phyloP scores from a whole-genome alignment of 2,888 invertebrate species.

The Nephrocerus scutellatus region DNA sequence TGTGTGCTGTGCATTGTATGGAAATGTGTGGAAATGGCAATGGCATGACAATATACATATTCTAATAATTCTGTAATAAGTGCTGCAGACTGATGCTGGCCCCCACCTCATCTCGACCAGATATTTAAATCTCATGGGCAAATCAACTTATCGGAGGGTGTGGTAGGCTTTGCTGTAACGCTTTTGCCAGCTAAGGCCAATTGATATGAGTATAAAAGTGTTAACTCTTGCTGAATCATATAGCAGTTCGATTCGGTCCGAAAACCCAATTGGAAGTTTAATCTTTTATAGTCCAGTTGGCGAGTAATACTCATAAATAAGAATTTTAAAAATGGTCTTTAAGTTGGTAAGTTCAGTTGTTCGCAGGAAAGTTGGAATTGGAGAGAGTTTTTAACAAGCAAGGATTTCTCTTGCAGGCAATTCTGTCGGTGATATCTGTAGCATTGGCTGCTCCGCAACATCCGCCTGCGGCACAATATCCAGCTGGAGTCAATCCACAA shows the following conservation, averaged over 20 bases:
- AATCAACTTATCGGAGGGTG: no score
- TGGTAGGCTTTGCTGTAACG: no score
- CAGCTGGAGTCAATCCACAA: slow-evolving; percentile 50
- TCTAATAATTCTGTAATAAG: no score
- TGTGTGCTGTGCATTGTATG: no score
- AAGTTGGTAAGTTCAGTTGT: slow-evolving; percentile 44
- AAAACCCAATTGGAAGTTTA: slow-evolving; percentile 49
- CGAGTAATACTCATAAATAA: slow-evolving; percentile 14
- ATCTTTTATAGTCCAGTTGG: slow-evolving; percentile 47
- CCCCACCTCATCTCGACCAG: no score
- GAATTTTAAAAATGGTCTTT: slow-evolving; percentile 39
- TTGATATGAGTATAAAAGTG: slow-evolving; percentile 41
- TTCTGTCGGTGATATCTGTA: slow-evolving; percentile 39
- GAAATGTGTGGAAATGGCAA: no score
- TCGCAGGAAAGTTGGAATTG: neutral
- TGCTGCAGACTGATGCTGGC: no score
- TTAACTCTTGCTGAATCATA: slow-evolving; percentile 29
- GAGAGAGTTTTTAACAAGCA: neutral
- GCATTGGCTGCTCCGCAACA: slow-evolving; percentile 45
- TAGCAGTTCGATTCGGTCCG: slow-evolving; percentile 44
- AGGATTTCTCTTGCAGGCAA: slow-evolving; percentile 31
- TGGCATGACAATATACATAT: no score
- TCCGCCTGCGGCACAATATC: slow-evolving; percentile 46
- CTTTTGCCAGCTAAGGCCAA: slow-evolving; percentile 2
- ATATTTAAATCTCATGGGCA: no score